Percentiles rank a stretch among this genome's conserved stretches.
Evolutionary conservation across 2,797 vertebrate genomes (phyloP).

Genomic region (Cossypha dichroa): DNA sequence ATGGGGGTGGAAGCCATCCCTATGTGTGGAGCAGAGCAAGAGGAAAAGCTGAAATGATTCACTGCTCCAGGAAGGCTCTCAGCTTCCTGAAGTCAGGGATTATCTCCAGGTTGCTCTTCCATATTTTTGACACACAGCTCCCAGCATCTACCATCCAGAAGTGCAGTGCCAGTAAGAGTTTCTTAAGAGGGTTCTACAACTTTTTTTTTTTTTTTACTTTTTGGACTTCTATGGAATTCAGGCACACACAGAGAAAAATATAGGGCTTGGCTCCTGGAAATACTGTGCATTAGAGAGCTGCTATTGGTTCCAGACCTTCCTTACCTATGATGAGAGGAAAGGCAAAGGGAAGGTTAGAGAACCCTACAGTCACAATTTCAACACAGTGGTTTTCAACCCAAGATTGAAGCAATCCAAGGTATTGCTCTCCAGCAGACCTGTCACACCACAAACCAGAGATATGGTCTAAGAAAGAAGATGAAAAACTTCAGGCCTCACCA

Average conservation of each 20-base stretch:
- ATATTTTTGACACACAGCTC: background rate
- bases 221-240: background rate
- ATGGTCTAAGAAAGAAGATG: background rate
- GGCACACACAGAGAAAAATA: background rate
- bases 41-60: background rate
- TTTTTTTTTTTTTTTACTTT: background rate
- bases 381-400: background rate
- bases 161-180: background rate
- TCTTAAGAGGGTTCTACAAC: background rate
- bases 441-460: background rate
- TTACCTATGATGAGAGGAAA: background rate
- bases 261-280: background rate
- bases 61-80: background rate
- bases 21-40: background rate
- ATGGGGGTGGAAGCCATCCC: background rate
- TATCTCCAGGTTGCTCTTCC: background rate
- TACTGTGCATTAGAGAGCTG: background rate
- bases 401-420: background rate
- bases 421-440: background rate
- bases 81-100: background rate
- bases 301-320: background rate
- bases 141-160: background rate
- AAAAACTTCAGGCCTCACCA: background rate
- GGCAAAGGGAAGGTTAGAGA: background rate
- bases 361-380: rapidly evolving